Evolutionary conservation across 2,797 vertebrate genomes (phyloP).

Genomic region (Urophycis tenuis): DNA sequence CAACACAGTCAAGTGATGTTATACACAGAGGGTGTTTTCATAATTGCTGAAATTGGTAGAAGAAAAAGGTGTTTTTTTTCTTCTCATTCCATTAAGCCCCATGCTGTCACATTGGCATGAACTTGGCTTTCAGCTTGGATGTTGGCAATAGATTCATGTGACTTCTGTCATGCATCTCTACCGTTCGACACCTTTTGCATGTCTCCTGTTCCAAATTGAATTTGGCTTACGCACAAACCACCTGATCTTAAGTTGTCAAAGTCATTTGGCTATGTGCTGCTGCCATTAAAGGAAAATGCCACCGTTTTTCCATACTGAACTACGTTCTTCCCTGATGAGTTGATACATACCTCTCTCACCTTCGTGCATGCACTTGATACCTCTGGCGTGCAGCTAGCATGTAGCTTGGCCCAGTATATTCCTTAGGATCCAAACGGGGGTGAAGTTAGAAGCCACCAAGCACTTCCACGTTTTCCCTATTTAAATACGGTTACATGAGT

Average conservation of each 20-base stretch:
- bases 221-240: background rate
- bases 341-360: no score
- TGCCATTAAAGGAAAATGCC: no score
- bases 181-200: background rate
- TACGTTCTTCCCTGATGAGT: no score
- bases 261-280: background rate
- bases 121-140: conserved; percentile 60
- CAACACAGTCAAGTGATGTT: background rate
- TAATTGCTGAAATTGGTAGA: background rate
- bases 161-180: background rate
- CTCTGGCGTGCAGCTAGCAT: no score
- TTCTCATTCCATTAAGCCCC: conserved; percentile 58
- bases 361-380: no score
- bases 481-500: no score
- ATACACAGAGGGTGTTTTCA: background rate
- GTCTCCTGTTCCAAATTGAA: background rate
- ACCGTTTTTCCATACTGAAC: no score
- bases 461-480: no score
- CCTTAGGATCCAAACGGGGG: no score
- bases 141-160: background rate
- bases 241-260: background rate
- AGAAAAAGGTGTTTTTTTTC: conserved; percentile 47
- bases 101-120: conserved; percentile 80
- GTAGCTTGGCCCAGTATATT: no score
- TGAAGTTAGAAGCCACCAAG: no score